phyloP scores from a whole-genome alignment of 2,113 vertebrate genomes.

The Enhydra lutris region DNA sequence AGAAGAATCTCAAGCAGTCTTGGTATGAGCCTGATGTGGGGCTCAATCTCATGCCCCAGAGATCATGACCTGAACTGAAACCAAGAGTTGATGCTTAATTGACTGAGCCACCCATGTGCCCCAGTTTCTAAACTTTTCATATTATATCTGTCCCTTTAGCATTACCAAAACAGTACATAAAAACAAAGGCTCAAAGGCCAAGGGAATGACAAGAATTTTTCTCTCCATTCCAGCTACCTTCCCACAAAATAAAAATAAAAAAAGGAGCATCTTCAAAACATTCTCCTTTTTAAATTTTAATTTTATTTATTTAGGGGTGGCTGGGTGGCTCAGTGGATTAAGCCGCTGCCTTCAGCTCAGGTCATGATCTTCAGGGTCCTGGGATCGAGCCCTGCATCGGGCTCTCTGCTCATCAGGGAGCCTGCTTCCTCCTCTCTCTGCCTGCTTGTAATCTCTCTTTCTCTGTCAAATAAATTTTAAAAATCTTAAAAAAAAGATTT shows the following conservation, averaged over 20 bases:
- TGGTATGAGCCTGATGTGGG: neutral
- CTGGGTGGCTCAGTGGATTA: too few relatives aligned
- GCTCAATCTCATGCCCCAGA: neutral
- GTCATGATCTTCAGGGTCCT: too few relatives aligned
- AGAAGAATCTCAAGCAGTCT: neutral
- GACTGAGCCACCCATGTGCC: neutral
- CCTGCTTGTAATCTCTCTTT: too few relatives aligned
- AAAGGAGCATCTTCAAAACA: neutral
- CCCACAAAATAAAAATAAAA: neutral
- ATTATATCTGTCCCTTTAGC: neutral
- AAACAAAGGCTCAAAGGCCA: neutral
- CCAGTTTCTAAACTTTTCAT: neutral
- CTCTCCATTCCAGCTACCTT: neutral
- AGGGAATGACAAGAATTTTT: neutral
- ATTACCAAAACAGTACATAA: constrained; percentile 20
- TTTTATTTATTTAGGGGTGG: neutral
- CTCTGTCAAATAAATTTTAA: too few relatives aligned
- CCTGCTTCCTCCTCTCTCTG: too few relatives aligned
- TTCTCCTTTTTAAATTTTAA: neutral
- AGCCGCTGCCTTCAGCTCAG: too few relatives aligned
- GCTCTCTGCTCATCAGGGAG: too few relatives aligned
- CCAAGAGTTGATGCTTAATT: neutral
- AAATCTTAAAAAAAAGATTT: neutral
- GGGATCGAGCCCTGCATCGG: too few relatives aligned
- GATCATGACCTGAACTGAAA: neutral